Base-by-base conservation (phyloP, 2,797 vertebrate genomes). In the Sphaeramia orbicularis region DNA sequence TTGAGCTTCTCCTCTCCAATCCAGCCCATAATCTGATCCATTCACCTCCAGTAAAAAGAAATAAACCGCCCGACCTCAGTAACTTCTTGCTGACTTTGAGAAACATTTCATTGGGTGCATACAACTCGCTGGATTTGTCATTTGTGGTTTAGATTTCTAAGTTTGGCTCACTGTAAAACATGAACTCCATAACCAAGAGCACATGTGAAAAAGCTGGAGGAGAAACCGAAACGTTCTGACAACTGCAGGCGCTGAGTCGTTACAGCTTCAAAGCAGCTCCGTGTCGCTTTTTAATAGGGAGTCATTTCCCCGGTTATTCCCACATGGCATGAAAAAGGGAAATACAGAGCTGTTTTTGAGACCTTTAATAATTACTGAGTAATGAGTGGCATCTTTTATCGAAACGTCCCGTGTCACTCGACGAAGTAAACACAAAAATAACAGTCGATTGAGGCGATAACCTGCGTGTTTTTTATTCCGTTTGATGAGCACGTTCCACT, bases 161-260 rank as follows among this genome's bases (percentile, higher is more conserved):
- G 73, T 86, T 84, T 81, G 77, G 67, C 81, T 64, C 9, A 35
- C 68, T 69, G 73, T 74, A 71, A 83, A 80, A 81, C 79, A 83
- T 66, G 75, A 86, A 73, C 86, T 64, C 62, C 63, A 32, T 56
- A 78, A 80, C 75, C 54, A 54, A 63, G 78, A 19, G 44, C 85
- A 83, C 76, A 78, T 81, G 78, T 73, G 82, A 75, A 71, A 60
- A 24, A 49, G 45, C 73, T 79, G 32, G 41, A 54, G 61, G 44
- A 50, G 58, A 48, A 52, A 49, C 35, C 12, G 2, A 42, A 60
- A 35, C 48, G 50, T 52, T 24, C 63, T 74, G 44, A 27, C 53
- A 57, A 65, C 68, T 72, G 53, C 53, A 60, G 42, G 40, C 74
- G 40, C 30, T 7, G 30, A 7, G 30, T 32, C 30, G 32, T 32